Evolutionary conservation across 1,140 invertebrate genomes (phyloP), one percentile per base, ranked within the genome.

Genomic region (Cyrtorhinus lividipennis): DNA sequence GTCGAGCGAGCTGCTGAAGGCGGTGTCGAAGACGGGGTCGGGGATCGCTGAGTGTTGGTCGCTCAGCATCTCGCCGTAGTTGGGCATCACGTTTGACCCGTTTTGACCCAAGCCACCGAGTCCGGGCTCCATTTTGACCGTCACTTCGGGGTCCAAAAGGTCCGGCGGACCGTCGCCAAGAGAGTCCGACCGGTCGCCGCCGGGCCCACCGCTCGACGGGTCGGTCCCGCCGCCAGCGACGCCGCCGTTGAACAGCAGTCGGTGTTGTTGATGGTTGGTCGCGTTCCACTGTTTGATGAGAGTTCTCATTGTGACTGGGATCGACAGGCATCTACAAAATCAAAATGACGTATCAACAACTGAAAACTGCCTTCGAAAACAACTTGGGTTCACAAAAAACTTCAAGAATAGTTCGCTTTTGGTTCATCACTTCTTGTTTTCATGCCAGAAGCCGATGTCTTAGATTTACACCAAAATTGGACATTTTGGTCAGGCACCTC

Each of bases 261-360:
- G 15, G 5, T 53, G 48, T 53, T 53, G 48, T 20, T 53, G 48
- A 18, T 45, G 62, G 48, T 64, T 59, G 27, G 59, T 44, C 23
- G 38, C 25, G 38, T 59, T 59, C 66, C 66, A 63, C 15, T 61
- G 64, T 64, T 80, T 79, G 3, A 89, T 79, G 5, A 91, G 73
- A 1, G 84, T 80, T 65, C 88, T 78, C 76, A 90, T 81, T 2
- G 92, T 92, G 20, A 95, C 80, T 2, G 94, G 94, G 71, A 97
- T 91, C 15, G 92, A 95, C 65, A 93, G 79, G 67, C 85, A 92
- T 67, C 88, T 81, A 69, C n/a, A n/a, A n/a, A n/a, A n/a, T n/a
- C n/a, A n/a, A n/a, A n/a, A n/a, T n/a, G n/a, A n/a, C n/a, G n/a
- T n/a, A n/a, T n/a, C n/a, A n/a, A n/a, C n/a, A n/a, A n/a, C n/a